Percentiles rank a stretch among this genome's conserved stretches.
These are phyloP conservation scores for Pararge aegeria DNA, from an alignment of 1,140 invertebrate genomes.

Conservation along the genomic window DNA sequence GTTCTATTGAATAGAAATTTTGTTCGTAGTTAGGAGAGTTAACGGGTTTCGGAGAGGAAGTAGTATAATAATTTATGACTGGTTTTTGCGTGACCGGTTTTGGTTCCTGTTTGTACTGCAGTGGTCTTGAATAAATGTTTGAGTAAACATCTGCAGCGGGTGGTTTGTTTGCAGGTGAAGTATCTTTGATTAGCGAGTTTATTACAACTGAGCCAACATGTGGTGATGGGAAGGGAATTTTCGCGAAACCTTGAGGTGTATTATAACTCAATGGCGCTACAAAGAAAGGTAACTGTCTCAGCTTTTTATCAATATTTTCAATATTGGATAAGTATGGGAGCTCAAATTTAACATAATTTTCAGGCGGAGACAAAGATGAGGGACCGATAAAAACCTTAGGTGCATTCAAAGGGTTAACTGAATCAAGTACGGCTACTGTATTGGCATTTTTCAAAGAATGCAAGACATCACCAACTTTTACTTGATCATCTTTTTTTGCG, in stretches of 20 bases:
- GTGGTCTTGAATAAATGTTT: conserved; percentile 45
- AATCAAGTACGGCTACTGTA: conserved; percentile 88
- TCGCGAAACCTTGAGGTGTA: conserved; percentile 88
- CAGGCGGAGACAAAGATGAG: conserved; percentile 84
- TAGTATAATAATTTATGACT: conserved; percentile 60
- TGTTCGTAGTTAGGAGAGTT: conserved; percentile 47
- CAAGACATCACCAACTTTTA: conserved; percentile 85
- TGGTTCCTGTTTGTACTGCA: conserved; percentile 35
- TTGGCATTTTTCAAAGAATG: conserved; percentile 84
- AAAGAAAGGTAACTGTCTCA: conserved; percentile 88
- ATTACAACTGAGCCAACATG: conserved; percentile 92
- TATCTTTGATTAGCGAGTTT: conserved; percentile 74
- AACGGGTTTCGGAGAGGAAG: conserved; percentile 53
- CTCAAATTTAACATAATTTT: conserved; percentile 89
- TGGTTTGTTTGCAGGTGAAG: conserved; percentile 24
- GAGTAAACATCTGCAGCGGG: conserved; percentile 38
- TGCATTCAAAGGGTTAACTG: conserved; percentile 81
- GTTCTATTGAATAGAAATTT: conserved; percentile 68
- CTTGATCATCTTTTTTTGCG: conserved; percentile 67
- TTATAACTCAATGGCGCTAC: conserved; percentile 91
- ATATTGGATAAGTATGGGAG: conserved; percentile 89
- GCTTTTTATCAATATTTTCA: conserved; percentile 86
- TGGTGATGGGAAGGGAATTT: conserved; percentile 90
- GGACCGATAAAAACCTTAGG: conserved; percentile 91
- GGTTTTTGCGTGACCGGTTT: conserved; percentile 56